Evolutionary conservation across 2,113 vertebrate species (phyloP), one percentile per base, ranked within the genome.

Genomic region (Bubo blakistoni): DNA sequence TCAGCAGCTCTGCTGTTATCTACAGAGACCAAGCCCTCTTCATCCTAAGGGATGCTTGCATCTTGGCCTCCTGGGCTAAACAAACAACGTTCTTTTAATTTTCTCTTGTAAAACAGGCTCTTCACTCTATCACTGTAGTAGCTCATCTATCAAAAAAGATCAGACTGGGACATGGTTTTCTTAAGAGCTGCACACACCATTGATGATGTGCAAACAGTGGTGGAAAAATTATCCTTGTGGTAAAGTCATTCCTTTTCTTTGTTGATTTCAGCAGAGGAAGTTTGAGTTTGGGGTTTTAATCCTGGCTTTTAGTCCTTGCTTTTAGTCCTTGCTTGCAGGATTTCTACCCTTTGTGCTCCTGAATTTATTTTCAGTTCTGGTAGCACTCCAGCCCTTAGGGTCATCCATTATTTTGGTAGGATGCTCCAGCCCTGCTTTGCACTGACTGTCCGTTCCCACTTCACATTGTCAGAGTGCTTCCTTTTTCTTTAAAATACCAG

Each of bases 21-120:
- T 66, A 52, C 18, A 49, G 15, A 47, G 24, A 54, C 14, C 0
- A 0, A 82, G 16, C 4, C 25, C 13, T 44, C 70, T 76, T 52
- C 52, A 65, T 47, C 6, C n/a, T 59, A 44, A 26, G 14, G 2
- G 19, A 80, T 55, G 26, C 47, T 59, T 86, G 52, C 66, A 90
- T 14, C 24, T 79, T 63, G 38, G 32, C 26, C 49, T 86, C 40
- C 67, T 36, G 51, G 25, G 15, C 49, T 65, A 72, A 83, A 88
- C 10, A 54, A 67, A 42, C 15, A 42, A 38, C 44, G 66, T 66
- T 80, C 11, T 34, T 91, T 38, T 38, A 27, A 15, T 30, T 51
- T 72, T 59, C 66, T 47, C 81, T 47, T 52, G 27, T 52, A 72
- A 57, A 92, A 65, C 2, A 19, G 61, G 59, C 80, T 49, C 52